Base-by-base conservation (phyloP, 2,113 vertebrate genomes). In the Grus americana region DNA sequence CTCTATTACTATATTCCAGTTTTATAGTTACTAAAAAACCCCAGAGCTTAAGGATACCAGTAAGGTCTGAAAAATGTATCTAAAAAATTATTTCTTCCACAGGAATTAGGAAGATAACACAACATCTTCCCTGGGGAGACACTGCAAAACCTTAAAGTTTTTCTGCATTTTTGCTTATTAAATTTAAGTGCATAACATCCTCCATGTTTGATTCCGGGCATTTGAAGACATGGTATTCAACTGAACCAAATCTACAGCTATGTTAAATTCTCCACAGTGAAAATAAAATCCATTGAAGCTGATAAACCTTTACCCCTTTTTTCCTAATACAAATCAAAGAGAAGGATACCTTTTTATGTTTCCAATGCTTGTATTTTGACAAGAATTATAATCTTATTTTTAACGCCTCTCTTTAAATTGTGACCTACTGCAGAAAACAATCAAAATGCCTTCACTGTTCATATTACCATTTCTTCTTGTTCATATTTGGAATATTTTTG, bases 241-340 rank as follows among this genome's bases (percentile, higher is more conserved):
- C 58, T 82, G 67, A 95, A 97, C 54, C 55, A 96, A 96, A 97
- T 76, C 52, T 82, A 92, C 13, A 87, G 26, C 42, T 91, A 54
- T 29, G 36, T 65, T 95, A 96, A 94, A 94, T 96, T 93, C 44
- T 94, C 49, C 15, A 7, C 38, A 52, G 34, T 27, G 34, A 96
- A 96, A 96, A 79, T 47, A 55, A 92, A 97, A 97, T 61, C 29
- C 86, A 87, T 34, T 91, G 72, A 95, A 93, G 24, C 40, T 93
- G 72, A 95, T 93, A 96, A 98, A 96, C 5, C 7, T 50, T 91
- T 94, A 79, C 52, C 5, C 63, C 13, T 2, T 68, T 97, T 90
- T 94, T 79, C 27, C 68, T 93, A 95, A 82, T 78, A n/a, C 63
- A 92, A 85, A 96, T 97, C 93, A 97, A 98, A 98, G 67, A 42